A percentile compares a stretch with the other conserved stretches of the same genome.
Conservation (phyloP, 2,113 vertebrate species). For the Salvelinus namaycush region DNA sequence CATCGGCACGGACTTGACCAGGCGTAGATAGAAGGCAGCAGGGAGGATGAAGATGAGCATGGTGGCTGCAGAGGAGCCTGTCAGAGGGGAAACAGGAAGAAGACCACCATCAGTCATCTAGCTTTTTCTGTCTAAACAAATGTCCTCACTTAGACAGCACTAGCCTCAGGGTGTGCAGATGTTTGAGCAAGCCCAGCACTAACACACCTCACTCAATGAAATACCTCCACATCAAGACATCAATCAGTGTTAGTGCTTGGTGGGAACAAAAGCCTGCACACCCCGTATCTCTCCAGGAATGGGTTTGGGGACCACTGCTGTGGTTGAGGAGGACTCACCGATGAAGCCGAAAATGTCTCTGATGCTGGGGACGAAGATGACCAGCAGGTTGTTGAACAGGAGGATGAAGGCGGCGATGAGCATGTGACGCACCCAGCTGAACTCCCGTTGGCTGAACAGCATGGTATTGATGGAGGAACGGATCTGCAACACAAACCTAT, state of each 20-base stretch:
- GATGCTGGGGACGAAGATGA: conserved; percentile 96
- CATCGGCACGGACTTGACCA: conserved; percentile 85
- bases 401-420: conserved; percentile 84
- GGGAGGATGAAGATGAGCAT: conserved; percentile 98
- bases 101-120: neutral
- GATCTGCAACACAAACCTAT: conserved; percentile 75
- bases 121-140: too few species aligned
- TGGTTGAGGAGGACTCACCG: conserved; percentile 74
- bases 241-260: too few species aligned
- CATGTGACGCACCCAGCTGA: conserved; percentile 92
- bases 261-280: too few species aligned
- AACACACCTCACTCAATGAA: too few species aligned
- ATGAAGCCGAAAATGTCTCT: conserved; percentile 99
- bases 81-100: conserved; percentile 14
- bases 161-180: too few species aligned
- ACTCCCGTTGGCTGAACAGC: conserved; percentile 86
- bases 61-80: conserved; percentile 93
- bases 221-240: too few species aligned
- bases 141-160: too few species aligned
- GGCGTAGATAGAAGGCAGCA: conserved; percentile 88
- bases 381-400: conserved; percentile 86
- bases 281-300: too few species aligned
- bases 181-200: too few species aligned
- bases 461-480: conserved; percentile 87
- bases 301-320: too few species aligned